Conservation (phyloP, 2,888 invertebrate species). For the Cerastis leucographa region DNA sequence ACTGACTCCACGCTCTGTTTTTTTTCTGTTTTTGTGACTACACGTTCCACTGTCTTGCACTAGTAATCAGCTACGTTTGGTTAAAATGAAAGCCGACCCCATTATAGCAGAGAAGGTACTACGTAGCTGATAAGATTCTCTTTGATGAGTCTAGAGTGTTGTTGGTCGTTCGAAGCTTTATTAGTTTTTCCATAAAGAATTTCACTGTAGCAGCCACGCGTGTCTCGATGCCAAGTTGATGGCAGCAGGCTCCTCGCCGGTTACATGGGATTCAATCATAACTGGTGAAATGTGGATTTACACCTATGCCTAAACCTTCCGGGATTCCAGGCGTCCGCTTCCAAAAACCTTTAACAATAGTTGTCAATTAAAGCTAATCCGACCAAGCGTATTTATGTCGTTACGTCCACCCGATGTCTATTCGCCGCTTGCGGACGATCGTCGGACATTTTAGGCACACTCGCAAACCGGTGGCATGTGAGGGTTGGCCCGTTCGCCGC, state of each 20-base stretch:
- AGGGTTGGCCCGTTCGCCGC: constrained; percentile 47
- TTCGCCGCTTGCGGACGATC: constrained; percentile 1
- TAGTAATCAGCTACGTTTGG: background rate
- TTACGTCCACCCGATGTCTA: constrained; percentile 10
- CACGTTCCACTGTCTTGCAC: background rate
- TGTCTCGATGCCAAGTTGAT: background rate
- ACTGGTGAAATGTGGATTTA: background rate
- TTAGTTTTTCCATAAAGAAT: background rate
- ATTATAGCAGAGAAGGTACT: background rate
- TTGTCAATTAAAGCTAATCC: constrained; percentile 34
- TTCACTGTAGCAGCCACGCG: background rate
- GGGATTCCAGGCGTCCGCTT: too few species aligned
- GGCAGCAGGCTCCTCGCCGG: background rate
- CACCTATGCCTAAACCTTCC: background rate
- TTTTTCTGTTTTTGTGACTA: too few species aligned
- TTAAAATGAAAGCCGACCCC: background rate
- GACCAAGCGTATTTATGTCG: constrained; percentile 12
- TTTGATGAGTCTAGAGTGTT: background rate
- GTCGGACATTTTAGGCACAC: constrained; percentile 47
- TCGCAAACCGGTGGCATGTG: constrained; percentile 34
- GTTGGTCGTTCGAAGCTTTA: background rate
- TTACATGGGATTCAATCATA: background rate
- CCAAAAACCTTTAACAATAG: constrained; percentile 5
- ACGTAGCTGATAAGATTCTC: background rate
- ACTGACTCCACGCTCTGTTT: too few species aligned